Evolutionary conservation across 2,113 vertebrate species (phyloP).

Genomic region (Plestiodon gilberti): DNA sequence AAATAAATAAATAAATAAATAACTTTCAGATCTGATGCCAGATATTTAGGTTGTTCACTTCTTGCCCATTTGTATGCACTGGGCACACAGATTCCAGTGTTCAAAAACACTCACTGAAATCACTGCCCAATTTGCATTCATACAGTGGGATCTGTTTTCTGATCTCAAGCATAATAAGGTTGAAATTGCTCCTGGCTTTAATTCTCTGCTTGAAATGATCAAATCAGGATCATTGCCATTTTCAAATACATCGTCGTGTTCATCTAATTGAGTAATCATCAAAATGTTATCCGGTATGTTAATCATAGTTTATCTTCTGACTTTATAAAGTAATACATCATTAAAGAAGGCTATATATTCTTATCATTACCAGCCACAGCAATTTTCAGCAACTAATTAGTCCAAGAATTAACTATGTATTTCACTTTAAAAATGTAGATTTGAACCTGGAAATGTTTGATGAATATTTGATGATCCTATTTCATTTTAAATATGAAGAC

Average conservation of each 20-base stretch:
- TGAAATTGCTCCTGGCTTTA: constrained; percentile 1
- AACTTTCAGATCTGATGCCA: neutral
- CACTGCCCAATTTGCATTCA: neutral
- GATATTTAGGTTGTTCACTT: neutral
- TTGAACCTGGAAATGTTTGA: neutral
- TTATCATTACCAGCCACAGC: constrained; percentile 3
- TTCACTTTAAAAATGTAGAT: constrained; percentile 24
- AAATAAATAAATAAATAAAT: too few relatives aligned
- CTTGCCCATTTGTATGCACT: neutral
- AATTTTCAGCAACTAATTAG: constrained; percentile 44
- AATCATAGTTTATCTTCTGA: constrained; percentile 28
- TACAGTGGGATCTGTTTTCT: rapidly evolving
- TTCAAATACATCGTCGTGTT: neutral
- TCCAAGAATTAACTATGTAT: constrained; percentile 15
- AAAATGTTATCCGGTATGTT: constrained; percentile 19
- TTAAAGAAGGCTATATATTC: constrained; percentile 14
- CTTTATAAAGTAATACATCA: constrained; percentile 17
- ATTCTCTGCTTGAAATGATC: constrained; percentile 6
- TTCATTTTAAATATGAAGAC: constrained; percentile 38
- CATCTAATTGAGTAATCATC: neutral
- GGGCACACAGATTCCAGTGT: neutral
- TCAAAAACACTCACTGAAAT: neutral
- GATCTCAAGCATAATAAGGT: neutral
- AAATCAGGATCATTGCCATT: neutral
- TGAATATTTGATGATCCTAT: constrained; percentile 37